Evolutionary conservation across 53 echinoderm and acorn worm species (phyloP).

Genomic region (Arbacia lixula): DNA sequence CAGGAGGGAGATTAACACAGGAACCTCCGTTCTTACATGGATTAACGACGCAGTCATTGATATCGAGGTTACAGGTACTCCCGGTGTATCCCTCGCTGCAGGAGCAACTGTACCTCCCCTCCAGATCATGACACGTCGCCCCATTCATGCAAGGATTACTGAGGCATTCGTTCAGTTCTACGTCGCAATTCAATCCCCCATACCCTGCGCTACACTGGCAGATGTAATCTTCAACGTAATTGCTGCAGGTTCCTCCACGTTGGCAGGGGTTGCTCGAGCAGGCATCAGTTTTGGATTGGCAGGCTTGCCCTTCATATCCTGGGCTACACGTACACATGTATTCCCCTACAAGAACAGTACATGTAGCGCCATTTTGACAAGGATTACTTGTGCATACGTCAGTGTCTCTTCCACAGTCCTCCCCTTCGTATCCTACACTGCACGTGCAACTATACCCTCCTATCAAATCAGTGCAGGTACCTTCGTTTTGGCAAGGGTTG

Average conservation of each 20-base stretch:
- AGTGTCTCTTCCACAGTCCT: not conserved
- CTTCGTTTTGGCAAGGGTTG: not conserved
- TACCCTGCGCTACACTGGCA: not conserved
- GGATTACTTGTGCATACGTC: not conserved
- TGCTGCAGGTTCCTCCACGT: not conserved
- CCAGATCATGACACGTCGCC: not conserved
- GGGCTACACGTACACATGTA: not conserved
- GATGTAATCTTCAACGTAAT: not conserved
- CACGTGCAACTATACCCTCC: not conserved
- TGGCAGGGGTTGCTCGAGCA: not conserved
- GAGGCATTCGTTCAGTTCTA: not conserved
- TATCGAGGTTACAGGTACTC: slow-evolving; percentile 2
- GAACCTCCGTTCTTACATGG: slow-evolving; percentile 39
- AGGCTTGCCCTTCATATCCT: not conserved
- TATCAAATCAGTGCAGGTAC: not conserved
- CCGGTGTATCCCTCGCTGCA: slow-evolving; percentile 48
- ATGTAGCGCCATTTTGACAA: slow-evolving; percentile 8
- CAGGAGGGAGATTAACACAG: slow-evolving; percentile 29
- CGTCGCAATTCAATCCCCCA: not conserved
- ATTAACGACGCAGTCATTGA: slow-evolving; percentile 33
- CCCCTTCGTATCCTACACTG: not conserved
- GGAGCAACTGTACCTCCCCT: slow-evolving; percentile 1
- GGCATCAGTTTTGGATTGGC: not conserved
- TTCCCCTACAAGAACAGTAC: not conserved
- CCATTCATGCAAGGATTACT: not conserved